Evolutionary conservation across 2,797 vertebrate species (phyloP).

Genomic region (Sebastolobus altivelis): DNA sequence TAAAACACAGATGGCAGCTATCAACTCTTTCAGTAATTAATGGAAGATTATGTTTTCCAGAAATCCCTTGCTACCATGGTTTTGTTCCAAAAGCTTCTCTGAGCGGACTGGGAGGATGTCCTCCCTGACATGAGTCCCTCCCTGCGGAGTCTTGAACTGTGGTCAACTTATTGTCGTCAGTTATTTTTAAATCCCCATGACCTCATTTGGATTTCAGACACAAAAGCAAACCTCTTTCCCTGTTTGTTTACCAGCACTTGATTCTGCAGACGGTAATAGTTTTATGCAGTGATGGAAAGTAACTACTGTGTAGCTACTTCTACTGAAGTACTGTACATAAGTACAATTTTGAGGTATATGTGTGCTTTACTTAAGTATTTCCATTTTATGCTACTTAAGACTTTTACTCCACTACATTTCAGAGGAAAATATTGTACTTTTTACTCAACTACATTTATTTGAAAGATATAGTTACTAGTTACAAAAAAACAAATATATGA

Average conservation of each 20-base stretch:
- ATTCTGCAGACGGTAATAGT: constrained; percentile 1
- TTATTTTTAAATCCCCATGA: constrained; percentile 67
- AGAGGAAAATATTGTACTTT: no score
- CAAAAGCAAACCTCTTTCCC: constrained; percentile 41
- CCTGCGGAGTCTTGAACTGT: constrained; percentile 58
- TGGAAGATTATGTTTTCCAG: constrained; percentile 53
- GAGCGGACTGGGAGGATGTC: constrained; percentile 42
- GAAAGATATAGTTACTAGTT: no score
- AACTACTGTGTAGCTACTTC: no score
- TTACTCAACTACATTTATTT: no score
- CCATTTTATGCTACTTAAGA: no score
- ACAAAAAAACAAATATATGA: no score
- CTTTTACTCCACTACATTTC: no score
- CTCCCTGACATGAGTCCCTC: constrained; percentile 41
- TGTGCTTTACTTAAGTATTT: no score
- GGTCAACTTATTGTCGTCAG: constrained; percentile 69
- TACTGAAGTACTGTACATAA: no score
- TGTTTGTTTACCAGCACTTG: constrained; percentile 28
- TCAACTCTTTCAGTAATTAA: constrained; percentile 52
- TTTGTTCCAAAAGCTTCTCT: constrained; percentile 57
- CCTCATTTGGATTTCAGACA: constrained; percentile 64
- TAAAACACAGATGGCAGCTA: constrained; percentile 56
- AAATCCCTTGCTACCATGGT: constrained; percentile 45
- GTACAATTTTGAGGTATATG: no score
- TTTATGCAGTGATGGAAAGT: no score